These are phyloP conservation scores for Callinectes sapidus DNA, from an alignment of 2,888 invertebrate genomes.

Conservation along the genomic window DNA sequence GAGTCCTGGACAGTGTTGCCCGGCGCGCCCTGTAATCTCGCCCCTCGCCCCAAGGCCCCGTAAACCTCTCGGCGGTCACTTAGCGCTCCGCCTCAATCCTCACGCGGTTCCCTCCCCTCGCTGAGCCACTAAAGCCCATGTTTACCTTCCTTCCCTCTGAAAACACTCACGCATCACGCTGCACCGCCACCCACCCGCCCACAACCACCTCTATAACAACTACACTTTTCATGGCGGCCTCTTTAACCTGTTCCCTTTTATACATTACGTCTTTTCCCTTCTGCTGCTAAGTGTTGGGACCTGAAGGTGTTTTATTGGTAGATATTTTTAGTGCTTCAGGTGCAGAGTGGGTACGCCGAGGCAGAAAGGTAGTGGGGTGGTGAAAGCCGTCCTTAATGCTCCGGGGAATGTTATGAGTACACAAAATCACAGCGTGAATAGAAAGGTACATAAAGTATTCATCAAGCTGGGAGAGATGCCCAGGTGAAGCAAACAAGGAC, in stretches of 20 bases:
- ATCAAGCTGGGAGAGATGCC: background rate
- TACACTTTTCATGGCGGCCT: background rate
- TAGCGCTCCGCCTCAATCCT: constrained; percentile 34
- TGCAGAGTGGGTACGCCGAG: background rate
- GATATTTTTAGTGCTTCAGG: constrained; percentile 6
- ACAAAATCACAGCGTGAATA: background rate
- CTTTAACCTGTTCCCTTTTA: constrained; percentile 22
- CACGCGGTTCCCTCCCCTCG: background rate
- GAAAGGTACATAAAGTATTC: background rate
- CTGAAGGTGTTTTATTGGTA: background rate
- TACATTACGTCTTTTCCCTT: constrained; percentile 23
- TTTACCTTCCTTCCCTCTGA: constrained; percentile 35
- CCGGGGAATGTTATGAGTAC: background rate
- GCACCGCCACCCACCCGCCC: background rate
- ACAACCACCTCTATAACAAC: constrained; percentile 20
- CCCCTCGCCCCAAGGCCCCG: constrained; percentile 32
- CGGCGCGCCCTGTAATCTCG: constrained; percentile 11
- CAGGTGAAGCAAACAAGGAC: background rate
- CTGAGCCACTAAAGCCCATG: constrained; percentile 24
- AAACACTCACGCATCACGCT: constrained; percentile 22
- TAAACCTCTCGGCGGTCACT: constrained; percentile 37
- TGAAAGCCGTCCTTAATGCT: background rate
- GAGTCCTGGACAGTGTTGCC: constrained; percentile 7
- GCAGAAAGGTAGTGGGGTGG: background rate
- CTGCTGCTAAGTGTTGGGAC: constrained; percentile 15